Percentiles rank a stretch among this genome's conserved stretches.
phyloP scores from a whole-genome alignment of 2,113 vertebrate species.

The Collichthys lucidus region DNA sequence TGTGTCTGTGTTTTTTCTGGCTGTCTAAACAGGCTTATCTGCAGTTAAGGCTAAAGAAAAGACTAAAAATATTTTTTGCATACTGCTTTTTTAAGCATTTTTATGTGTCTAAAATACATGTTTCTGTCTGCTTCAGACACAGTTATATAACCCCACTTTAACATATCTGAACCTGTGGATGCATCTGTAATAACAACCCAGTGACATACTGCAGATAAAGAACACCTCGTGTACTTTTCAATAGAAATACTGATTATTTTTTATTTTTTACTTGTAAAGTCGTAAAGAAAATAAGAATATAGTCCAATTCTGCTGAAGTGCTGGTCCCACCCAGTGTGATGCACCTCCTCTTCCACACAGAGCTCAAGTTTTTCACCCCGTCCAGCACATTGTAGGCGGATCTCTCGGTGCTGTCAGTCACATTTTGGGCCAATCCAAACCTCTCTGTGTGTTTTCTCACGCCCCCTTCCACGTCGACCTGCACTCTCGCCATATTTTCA shows the following conservation, averaged over 20 bases:
- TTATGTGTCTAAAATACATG: too few relatives aligned
- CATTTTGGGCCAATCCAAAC: slow-evolving; percentile 54
- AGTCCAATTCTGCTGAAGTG: too few relatives aligned
- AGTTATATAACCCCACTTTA: too few relatives aligned
- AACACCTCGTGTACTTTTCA: neutral
- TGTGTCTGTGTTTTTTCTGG: too few relatives aligned
- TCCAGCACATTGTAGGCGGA: slow-evolving; percentile 10
- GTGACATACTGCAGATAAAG: neutral
- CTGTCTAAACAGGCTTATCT: too few relatives aligned
- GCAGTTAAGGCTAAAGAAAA: too few relatives aligned
- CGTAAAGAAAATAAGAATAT: neutral
- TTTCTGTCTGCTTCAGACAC: too few relatives aligned
- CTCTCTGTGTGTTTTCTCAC: slow-evolving; percentile 13
- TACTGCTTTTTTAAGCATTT: too few relatives aligned
- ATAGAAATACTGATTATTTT: neutral
- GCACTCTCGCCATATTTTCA: slow-evolving; percentile 81
- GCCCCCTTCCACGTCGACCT: slow-evolving; percentile 85
- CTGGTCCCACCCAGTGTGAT: slow-evolving; percentile 1
- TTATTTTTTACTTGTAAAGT: neutral
- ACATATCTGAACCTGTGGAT: too few relatives aligned
- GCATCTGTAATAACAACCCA: neutral
- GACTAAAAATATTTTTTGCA: too few relatives aligned
- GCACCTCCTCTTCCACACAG: neutral
- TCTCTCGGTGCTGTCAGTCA: slow-evolving; percentile 26
- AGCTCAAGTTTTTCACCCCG: neutral